Percentiles rank a stretch among this genome's conserved stretches.
These are phyloP conservation scores for Drosophila tristis DNA, from an alignment of 1,140 invertebrate genomes.

Conservation along the genomic window DNA sequence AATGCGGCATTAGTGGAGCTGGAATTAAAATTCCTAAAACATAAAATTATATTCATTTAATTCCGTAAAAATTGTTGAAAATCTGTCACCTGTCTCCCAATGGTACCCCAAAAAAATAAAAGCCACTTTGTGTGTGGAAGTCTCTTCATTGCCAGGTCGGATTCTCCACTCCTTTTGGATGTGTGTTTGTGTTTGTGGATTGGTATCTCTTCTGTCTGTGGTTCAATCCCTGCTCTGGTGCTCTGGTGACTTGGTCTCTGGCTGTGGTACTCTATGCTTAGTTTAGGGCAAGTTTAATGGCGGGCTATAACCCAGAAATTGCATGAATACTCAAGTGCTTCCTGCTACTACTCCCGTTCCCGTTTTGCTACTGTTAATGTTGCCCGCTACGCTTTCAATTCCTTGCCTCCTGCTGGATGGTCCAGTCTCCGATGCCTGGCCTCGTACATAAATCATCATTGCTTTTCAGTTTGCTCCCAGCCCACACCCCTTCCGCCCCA, in stretches of 20 bases:
- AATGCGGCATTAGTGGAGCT: too few relatives aligned
- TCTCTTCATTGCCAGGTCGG: too few relatives aligned
- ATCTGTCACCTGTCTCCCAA: too few relatives aligned
- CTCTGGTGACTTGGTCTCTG: not conserved
- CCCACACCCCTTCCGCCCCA: not conserved
- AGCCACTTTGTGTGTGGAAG: too few relatives aligned
- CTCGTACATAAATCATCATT: conserved; percentile 81
- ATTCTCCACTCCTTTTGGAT: too few relatives aligned
- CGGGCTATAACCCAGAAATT: conserved; percentile 77
- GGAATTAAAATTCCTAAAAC: too few relatives aligned
- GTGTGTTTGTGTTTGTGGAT: too few relatives aligned
- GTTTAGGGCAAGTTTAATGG: conserved; percentile 77
- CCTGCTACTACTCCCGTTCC: conserved; percentile 13
- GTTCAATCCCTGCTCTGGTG: not conserved
- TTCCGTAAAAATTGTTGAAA: too few relatives aligned
- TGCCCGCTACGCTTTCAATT: not conserved
- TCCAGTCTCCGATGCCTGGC: conserved; percentile 55
- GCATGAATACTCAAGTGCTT: conserved; percentile 78
- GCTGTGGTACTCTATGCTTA: conserved; percentile 41
- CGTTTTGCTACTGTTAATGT: not conserved
- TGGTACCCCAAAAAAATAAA: too few relatives aligned
- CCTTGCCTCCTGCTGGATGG: conserved; percentile 11
- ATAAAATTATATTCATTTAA: too few relatives aligned
- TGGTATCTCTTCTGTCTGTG: too few relatives aligned
- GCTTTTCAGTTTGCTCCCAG: conserved; percentile 68